Conservation (phyloP, 2,797 vertebrate species). For the Lemur catta region DNA sequence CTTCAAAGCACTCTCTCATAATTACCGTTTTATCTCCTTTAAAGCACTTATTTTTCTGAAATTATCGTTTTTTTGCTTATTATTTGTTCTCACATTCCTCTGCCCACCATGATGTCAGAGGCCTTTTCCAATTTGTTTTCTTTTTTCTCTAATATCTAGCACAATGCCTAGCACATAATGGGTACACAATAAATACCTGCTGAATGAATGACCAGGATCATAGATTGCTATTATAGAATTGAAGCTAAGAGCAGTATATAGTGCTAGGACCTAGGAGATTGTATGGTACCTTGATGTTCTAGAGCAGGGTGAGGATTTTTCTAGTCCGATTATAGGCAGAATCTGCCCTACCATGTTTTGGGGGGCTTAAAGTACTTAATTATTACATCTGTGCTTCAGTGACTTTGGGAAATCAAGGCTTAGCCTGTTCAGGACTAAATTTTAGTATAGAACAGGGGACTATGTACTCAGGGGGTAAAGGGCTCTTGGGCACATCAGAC, state of each 20-base stretch:
- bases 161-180: not conserved
- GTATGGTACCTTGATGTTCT: not conserved
- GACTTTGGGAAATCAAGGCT: slow-evolving; percentile 5
- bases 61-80: not conserved
- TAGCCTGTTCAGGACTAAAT: not conserved
- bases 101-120: not conserved
- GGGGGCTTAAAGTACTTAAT: not conserved
- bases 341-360: not conserved
- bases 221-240: not conserved
- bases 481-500: not conserved
- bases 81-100: not conserved
- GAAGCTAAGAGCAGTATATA: not conserved
- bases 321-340: not conserved
- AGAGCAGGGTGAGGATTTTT: not conserved
- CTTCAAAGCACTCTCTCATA: not conserved
- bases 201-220: not conserved
- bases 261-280: not conserved
- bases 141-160: not conserved
- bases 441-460: not conserved
- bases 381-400: not conserved
- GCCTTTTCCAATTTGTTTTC: not conserved
- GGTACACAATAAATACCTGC: not conserved
- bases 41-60: not conserved
- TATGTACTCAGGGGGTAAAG: not conserved
- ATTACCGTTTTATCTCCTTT: not conserved